Evolutionary conservation across 2,113 vertebrate genomes (phyloP).

Genomic region (Acanthisitta chloris): DNA sequence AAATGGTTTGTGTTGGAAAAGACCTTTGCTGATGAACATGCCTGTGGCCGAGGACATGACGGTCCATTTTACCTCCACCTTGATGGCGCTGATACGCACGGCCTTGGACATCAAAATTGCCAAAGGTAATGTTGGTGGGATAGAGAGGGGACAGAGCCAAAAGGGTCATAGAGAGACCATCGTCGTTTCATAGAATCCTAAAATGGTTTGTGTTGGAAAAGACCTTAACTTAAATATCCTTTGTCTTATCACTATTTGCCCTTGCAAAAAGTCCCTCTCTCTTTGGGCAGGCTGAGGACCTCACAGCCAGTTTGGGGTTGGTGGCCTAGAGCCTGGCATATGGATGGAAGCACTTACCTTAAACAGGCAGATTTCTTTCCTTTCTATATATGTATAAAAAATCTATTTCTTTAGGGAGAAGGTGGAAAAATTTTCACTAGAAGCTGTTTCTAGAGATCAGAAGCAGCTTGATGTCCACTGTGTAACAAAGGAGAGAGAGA

Average conservation of each 20-base stretch:
- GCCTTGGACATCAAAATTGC: constrained; percentile 96
- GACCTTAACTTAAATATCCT: too few species aligned
- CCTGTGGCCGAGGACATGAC: constrained; percentile 96
- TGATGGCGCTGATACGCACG: constrained; percentile 96
- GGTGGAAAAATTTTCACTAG: background rate
- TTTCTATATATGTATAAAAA: background rate
- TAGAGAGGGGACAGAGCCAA: background rate
- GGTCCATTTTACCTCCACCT: constrained; percentile 96
- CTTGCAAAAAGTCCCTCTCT: background rate
- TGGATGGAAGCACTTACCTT: background rate
- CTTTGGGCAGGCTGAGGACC: background rate
- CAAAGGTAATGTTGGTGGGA: constrained; percentile 77
- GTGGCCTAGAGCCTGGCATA: background rate
- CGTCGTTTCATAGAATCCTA: too few species aligned
- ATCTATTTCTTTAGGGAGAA: background rate
- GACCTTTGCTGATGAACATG: constrained; percentile 94
- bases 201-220: background rate
- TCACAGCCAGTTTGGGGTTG: background rate
- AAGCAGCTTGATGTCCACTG: background rate
- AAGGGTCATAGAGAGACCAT: background rate
- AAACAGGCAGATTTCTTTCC: background rate
- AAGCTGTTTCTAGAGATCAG: background rate
- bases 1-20: background rate
- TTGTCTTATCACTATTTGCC: background rate
- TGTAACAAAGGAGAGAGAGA: background rate